phyloP scores from a whole-genome alignment of 2,113 vertebrate genomes.

The Nipponia nippon region DNA sequence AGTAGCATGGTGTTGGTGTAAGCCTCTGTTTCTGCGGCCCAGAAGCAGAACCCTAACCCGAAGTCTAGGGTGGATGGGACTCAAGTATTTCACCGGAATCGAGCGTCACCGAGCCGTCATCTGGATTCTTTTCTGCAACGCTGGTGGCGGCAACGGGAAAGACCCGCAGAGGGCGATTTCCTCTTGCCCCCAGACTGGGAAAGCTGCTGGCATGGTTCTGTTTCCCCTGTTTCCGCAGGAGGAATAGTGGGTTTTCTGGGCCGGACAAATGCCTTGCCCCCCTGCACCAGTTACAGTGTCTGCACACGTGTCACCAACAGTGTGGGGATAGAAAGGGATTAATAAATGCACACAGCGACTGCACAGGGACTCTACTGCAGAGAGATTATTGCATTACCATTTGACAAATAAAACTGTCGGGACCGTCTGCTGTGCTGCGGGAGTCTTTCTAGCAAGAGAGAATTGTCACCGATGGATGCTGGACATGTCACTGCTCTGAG shows the following conservation, averaged over 20 bases:
- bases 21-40: background rate
- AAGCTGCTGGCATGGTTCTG: background rate
- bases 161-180: background rate
- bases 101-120: background rate
- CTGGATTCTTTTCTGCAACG: background rate
- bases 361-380: background rate
- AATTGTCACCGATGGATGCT: background rate
- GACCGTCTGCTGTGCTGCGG: background rate
- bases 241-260: background rate
- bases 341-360: background rate
- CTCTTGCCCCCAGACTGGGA: background rate
- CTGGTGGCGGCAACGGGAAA: background rate
- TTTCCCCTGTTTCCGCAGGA: conserved; percentile 39
- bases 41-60: background rate
- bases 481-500: background rate
- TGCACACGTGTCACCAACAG: background rate
- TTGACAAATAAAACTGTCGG: conserved; percentile 44
- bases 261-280: background rate
- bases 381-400: conserved; percentile 21
- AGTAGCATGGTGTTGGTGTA: background rate
- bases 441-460: background rate
- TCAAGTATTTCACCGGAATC: background rate
- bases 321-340: background rate
- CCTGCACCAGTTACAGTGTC: background rate
- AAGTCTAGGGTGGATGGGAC: background rate